phyloP scores from a whole-genome alignment of 2,113 vertebrate genomes.

The Grallaria varia region DNA sequence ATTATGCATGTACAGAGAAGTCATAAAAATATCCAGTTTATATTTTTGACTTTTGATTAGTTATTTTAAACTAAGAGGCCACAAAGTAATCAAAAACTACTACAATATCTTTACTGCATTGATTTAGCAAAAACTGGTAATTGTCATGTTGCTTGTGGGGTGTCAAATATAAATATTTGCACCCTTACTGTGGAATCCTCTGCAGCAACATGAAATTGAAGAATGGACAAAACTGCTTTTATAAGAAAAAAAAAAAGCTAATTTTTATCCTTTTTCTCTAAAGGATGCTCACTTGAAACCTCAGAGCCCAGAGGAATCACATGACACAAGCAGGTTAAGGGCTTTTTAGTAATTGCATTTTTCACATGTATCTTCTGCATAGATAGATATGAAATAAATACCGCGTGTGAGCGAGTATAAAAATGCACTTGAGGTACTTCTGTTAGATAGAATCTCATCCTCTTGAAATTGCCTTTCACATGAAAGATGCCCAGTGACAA shows the following conservation, averaged over 20 bases:
- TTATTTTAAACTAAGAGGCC: neutral
- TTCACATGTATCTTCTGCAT: slow-evolving; percentile 36
- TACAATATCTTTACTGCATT: neutral
- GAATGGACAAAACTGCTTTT: neutral
- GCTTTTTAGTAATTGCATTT: slow-evolving; percentile 21
- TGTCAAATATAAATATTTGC: neutral
- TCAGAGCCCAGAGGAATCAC: neutral
- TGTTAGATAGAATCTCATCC: slow-evolving; percentile 60
- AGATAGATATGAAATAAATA: slow-evolving; percentile 57
- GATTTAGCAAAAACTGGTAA: neutral
- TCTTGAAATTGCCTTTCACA: slow-evolving; percentile 59
- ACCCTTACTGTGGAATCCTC: neutral
- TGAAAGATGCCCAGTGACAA: slow-evolving; percentile 63
- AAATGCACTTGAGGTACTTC: slow-evolving; percentile 46
- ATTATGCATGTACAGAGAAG: neutral
- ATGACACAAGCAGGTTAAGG: neutral
- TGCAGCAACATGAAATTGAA: neutral
- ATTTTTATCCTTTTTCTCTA: neutral
- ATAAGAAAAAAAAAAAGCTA: neutral
- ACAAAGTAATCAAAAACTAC: neutral
- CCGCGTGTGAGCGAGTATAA: slow-evolving; percentile 16
- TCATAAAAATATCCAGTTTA: neutral
- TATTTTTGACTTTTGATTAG: neutral
- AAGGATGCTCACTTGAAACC: neutral
- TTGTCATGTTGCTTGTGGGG: neutral